Base-by-base conservation (phyloP, 1,140 invertebrate genomes). In the Bombus waltoni region DNA sequence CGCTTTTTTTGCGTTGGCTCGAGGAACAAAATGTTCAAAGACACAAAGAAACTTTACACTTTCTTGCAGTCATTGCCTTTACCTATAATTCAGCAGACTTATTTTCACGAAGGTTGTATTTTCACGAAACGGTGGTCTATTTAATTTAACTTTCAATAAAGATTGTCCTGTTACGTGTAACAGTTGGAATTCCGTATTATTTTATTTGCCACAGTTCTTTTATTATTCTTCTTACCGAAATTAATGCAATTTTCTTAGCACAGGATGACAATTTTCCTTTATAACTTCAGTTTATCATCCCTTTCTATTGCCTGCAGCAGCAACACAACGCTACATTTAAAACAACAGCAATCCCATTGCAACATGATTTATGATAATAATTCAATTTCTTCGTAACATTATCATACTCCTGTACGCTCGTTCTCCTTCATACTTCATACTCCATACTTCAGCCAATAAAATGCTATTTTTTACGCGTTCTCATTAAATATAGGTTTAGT, bases 1-100 rank as follows among this genome's bases (percentile, higher is more conserved):
- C 47, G 0, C n/a, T 18, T 1, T 22, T 53, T 53, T 22, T 8
- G 18, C 1, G 18, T 53, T 53, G 1, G 18, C 0, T 0, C 5
- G 18, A 18, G 18, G 5, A 53, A 18, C 18, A 22, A 22, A 22
- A 5, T 22, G 47, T 53, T 22, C 47, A 53, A 53, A 22, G 47
- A 53, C 6, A 8, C 47, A 22, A 53, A 0, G 18, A 8, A 53
- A 53, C 22, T 22, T 53, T 22, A 53, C 18, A 22, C 3, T 59
- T 59, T 59, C 25, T 59, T 28, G 8, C 6, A 53, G 25, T 10
- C 25, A 28, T 28, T 59, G 9, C 22, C 10, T 59, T 59, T 28
- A 28, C 3, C 25, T 59, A 11, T 4, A 59, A 10, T 11, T 62
- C 9, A 11, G 3, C 59, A n/a, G 10, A n/a, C 11, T 62, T 62